Percentiles rank a stretch among this genome's conserved stretches.
phyloP scores from a whole-genome alignment of 2,888 invertebrate genomes.

The Pandemis corylana region DNA sequence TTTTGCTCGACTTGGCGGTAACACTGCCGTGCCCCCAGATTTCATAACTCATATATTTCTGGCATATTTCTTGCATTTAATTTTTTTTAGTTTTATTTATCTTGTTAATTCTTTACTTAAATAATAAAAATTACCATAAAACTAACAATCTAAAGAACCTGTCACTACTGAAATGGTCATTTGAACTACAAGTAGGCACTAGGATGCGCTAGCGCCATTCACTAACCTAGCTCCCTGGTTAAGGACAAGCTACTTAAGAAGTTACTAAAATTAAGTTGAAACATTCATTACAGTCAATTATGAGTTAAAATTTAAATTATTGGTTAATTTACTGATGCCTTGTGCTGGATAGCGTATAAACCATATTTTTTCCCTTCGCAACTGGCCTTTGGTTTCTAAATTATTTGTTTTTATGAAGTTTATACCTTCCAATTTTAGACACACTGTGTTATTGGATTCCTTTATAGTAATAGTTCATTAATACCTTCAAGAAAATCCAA shows the following conservation, averaged over 20 bases:
- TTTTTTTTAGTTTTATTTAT: too few relatives aligned
- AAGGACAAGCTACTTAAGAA: constrained; percentile 23
- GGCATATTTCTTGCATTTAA: too few relatives aligned
- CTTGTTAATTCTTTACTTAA: not conserved
- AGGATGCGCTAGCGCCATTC: constrained; percentile 26
- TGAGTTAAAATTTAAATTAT: not conserved
- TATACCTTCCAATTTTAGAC: too few relatives aligned
- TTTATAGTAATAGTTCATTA: too few relatives aligned
- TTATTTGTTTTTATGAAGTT: too few relatives aligned
- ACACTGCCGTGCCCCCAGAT: too few relatives aligned
- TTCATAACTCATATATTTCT: too few relatives aligned
- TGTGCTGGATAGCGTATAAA: not conserved
- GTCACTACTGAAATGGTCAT: constrained; percentile 6
- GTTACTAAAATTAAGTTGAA: constrained; percentile 8
- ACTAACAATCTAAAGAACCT: not conserved
- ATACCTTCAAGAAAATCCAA: too few relatives aligned
- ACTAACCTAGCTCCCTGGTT: constrained; percentile 5
- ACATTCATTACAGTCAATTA: constrained; percentile 20
- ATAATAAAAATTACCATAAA: not conserved
- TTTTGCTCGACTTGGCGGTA: too few relatives aligned
- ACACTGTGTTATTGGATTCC: too few relatives aligned
- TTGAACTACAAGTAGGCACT: not conserved
- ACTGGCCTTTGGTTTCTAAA: not conserved
- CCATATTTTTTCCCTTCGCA: not conserved
- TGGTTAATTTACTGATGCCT: not conserved